phyloP scores from a whole-genome alignment of 2,888 invertebrate genomes.

The Leptopilina myrica region DNA sequence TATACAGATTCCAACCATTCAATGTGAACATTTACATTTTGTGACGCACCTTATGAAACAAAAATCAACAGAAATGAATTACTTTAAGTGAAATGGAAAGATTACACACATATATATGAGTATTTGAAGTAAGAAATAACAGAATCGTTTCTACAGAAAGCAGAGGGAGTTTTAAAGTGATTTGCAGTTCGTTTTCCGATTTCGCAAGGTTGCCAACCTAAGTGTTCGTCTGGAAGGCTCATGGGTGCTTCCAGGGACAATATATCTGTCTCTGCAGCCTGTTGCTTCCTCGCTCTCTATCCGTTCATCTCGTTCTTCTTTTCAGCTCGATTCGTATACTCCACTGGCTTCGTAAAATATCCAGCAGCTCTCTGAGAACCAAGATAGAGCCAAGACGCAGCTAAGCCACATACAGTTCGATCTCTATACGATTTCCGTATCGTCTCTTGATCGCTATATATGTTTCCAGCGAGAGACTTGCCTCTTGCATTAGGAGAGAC shows the following conservation, averaged over 20 bases:
- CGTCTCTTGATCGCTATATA: constrained; percentile 28
- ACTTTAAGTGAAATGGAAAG: no score
- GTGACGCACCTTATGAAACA: no score
- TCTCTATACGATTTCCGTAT: constrained; percentile 36
- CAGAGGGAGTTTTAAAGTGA: constrained; percentile 34
- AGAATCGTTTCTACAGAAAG: constrained; percentile 21
- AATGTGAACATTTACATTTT: no score
- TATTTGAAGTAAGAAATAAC: constrained; percentile 20
- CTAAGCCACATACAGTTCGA: constrained; percentile 19
- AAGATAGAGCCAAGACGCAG: constrained; percentile 7
- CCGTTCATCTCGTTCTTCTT: background rate
- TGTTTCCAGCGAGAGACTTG: constrained; percentile 17
- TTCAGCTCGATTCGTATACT: background rate
- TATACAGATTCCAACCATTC: no score
- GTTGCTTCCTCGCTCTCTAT: constrained; percentile 37
- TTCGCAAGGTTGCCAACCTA: constrained; percentile 40
- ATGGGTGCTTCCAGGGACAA: constrained; percentile 33
- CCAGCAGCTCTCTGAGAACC: background rate
- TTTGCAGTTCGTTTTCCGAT: constrained; percentile 40
- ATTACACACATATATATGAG: background rate
- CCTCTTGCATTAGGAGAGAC: constrained; percentile 29
- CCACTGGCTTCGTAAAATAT: constrained; percentile 20
- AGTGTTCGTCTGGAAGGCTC: constrained; percentile 40
- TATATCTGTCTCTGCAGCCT: constrained; percentile 36
- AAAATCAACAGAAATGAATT: no score